Evolutionary conservation across 2,888 invertebrate species (phyloP), one percentile per base, ranked within the genome.

Genomic region (Aleiodes leptofemur): DNA sequence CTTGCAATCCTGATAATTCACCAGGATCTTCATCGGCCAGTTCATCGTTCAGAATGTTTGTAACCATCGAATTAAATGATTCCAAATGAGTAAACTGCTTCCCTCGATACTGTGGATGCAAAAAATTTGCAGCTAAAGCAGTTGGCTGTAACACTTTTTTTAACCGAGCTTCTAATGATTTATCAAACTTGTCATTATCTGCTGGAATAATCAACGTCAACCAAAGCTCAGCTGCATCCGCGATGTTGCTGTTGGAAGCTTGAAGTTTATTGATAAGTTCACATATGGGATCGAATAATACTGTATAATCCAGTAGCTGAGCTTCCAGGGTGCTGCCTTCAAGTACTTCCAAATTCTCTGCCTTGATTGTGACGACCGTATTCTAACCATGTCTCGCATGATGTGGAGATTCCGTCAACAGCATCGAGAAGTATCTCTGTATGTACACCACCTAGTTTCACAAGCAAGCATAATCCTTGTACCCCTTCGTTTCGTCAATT

Each of bases 371-470:
- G 9, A 59, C 31, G 29, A 59, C 23, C 6, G 29, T 16, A 34
- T 71, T 50, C 34, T 29, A n/a, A 57, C n/a, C 8, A 64, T 5
- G 31, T 34, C 9, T 38, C n/a, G 43, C 55, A 34, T n/a, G 11
- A 50, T 56, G 34, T 50, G 38, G 34, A 78, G 72, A 74, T 78
- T 80, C 66, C 59, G 59, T 14, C 74, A 53, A 23, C 14, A 57
- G 31, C 75, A 68, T 48, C 69, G 55, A 43, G 74, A 76, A 48
- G 76, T 70, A 74, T 78, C 75, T 6, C 76, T 69, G 31, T 78
- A 75, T 43, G 72, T 75, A 57, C 80, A 78, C 77, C 80, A 80
- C n/a, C 55, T n/a, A 34, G 55, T 70, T 53, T 29, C 48, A 73
- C 70, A 70, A 64, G 57, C 70, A 51, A 73, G 48, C 69, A 48